Evolutionary conservation across 2,888 invertebrate species (phyloP), one percentile per base, ranked within the genome.

Genomic region (Rhingia rostrata): DNA sequence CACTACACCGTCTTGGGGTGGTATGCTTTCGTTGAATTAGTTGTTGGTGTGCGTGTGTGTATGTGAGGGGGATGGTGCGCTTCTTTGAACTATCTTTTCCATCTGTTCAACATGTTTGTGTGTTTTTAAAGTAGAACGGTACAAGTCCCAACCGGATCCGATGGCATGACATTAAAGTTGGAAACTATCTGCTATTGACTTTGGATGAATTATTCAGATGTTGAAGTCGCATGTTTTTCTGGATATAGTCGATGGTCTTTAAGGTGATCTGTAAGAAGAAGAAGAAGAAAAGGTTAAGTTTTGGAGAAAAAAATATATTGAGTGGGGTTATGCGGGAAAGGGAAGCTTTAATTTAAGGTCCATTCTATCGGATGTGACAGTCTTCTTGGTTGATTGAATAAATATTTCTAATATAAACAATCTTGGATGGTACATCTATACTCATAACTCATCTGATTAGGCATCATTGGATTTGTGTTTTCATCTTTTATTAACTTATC

Each of bases 181-280:
- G 41, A 54, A 67, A 77, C 77, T 77, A 77, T 77, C 77, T 77
- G 67, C 67, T 47, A 14, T n/a, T 53, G 67, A 30, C 43, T 41
- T 10, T n/a, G 10, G 45, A 37, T 53, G 45, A 51, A 67, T 67
- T 32, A 67, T 60, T 60, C 58, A 60, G 6, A 45, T 49, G 66
- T 9, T 32, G 51, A 35, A 35, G 35, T 51, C 51, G 12, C 75
- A 75, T 75, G n/a, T 60, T 75, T 53, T 45, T 35, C 37, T 14
- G n/a, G 22, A 33, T 35, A 14, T 60, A 10, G 45, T 9, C 32
- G 22, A n/a, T 10, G 4, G 30, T 12, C 4, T n/a, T 35, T 4
- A n/a, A 6, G 14, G 22, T 33, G 64, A 35, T 49, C 74, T 74
- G 74, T n/a, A n/a, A n/a, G 22, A 74, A 74, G 7, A 47, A 49